Percentiles rank a stretch among this genome's conserved stretches.
These are phyloP conservation scores for Rattus rattus DNA, from an alignment of 2,113 vertebrate genomes.

Conservation along the genomic window DNA sequence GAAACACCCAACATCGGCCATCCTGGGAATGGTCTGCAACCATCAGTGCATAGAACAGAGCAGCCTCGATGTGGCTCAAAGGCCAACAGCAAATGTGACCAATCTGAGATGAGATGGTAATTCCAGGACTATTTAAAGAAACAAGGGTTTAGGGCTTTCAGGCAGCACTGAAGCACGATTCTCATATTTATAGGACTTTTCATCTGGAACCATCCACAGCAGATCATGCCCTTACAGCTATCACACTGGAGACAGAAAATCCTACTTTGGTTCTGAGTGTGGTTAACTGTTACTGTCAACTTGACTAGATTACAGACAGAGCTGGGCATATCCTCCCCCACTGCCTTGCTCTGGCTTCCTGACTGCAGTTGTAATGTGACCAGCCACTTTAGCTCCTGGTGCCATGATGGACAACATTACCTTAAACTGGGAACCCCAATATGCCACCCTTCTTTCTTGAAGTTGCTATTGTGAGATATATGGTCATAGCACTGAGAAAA, in stretches of 20 bases:
- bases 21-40: not conserved
- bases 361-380: not conserved
- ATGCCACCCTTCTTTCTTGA: not conserved
- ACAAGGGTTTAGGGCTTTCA: not conserved
- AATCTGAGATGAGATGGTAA: not conserved
- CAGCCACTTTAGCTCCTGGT: not conserved
- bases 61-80: not conserved
- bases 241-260: not conserved
- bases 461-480: not conserved
- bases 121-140: not conserved
- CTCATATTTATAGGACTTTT: not conserved
- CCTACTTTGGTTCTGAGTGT: not conserved
- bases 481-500: not conserved
- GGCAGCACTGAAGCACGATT: not conserved
- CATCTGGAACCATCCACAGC: not conserved
- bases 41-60: not conserved
- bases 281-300: not conserved
- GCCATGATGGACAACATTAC: not conserved
- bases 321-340: not conserved
- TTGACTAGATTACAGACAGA: not conserved
- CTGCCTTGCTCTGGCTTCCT: not conserved
- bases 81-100: not conserved
- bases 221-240: not conserved
- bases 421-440: not conserved
- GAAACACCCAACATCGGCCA: not conserved